Evolutionary conservation across 2,797 vertebrate species (phyloP).

Genomic region (Neopelma chrysocephalum): DNA sequence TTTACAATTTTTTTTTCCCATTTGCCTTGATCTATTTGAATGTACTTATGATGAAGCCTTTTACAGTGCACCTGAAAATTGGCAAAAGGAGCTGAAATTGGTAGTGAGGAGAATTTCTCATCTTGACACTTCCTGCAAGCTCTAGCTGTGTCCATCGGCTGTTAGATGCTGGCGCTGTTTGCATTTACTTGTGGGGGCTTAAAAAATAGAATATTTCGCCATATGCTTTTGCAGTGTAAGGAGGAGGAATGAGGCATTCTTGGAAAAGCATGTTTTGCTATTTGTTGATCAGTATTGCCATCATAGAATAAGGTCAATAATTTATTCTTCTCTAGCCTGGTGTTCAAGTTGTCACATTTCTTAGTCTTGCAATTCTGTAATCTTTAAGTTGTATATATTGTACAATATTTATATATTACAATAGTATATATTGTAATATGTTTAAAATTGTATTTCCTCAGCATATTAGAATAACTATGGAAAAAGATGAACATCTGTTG

Average conservation of each 20-base stretch:
- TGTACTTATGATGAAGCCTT: neutral
- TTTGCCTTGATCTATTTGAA: neutral
- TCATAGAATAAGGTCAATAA: neutral
- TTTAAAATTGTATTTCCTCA: neutral
- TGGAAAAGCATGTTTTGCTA: neutral
- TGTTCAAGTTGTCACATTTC: neutral
- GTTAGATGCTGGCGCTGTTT: neutral
- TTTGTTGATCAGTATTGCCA: neutral
- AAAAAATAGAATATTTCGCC: neutral
- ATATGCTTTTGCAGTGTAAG: neutral
- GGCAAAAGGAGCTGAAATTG: neutral
- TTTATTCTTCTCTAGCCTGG: neutral
- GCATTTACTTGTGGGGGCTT: neutral
- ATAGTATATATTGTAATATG: neutral
- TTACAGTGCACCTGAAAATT: neutral
- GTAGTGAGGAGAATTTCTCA: neutral
- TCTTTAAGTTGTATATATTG: neutral
- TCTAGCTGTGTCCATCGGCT: neutral
- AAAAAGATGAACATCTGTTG: neutral
- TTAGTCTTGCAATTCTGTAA: neutral
- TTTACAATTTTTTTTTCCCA: accelerated
- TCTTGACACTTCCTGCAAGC: neutral
- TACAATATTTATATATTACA: neutral
- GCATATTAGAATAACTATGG: neutral
- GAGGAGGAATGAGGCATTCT: neutral